Percentiles rank a stretch among this genome's conserved stretches.
Evolutionary conservation across 1,140 invertebrate species (phyloP).

Genomic region (Trissolcus basalis): DNA sequence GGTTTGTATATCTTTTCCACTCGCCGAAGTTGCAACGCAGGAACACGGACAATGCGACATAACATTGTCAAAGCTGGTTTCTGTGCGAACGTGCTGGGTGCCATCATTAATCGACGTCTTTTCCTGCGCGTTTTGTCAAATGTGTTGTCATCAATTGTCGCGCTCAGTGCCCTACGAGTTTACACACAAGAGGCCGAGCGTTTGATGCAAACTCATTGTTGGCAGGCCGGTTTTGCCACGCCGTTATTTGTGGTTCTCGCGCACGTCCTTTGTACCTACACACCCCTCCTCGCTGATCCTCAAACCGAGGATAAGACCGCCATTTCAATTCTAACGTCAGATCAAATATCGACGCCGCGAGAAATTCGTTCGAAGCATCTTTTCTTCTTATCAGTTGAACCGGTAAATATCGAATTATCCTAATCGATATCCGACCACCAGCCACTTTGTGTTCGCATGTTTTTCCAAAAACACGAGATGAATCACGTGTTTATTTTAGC

Average conservation of each 20-base stretch:
- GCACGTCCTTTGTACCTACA: no score
- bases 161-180: slow-evolving; percentile 71
- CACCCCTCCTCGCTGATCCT: slow-evolving; percentile 11
- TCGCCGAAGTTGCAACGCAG: no score
- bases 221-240: slow-evolving; percentile 59
- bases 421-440: no score
- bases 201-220: slow-evolving; percentile 72
- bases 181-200: slow-evolving; percentile 73
- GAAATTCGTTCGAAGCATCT: slow-evolving; percentile 39
- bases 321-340: slow-evolving; percentile 43
- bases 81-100: slow-evolving; percentile 33
- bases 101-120: slow-evolving; percentile 58
- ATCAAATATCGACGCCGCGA: slow-evolving; percentile 41
- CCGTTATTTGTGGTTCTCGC: slow-evolving; percentile 42
- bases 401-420: no score
- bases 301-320: slow-evolving; percentile 34
- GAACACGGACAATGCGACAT: no score
- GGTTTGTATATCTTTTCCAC: no score
- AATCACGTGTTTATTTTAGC: slow-evolving; percentile 16
- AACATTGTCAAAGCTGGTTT: neutral
- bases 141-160: slow-evolving; percentile 73
- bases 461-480: no score
- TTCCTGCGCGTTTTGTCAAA: slow-evolving; percentile 65
- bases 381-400: no score
- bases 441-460: no score